A percentile compares a stretch with the other conserved stretches of the same genome.
Conservation (phyloP, 1,140 invertebrate genomes). For the Drosophila virilis region DNA sequence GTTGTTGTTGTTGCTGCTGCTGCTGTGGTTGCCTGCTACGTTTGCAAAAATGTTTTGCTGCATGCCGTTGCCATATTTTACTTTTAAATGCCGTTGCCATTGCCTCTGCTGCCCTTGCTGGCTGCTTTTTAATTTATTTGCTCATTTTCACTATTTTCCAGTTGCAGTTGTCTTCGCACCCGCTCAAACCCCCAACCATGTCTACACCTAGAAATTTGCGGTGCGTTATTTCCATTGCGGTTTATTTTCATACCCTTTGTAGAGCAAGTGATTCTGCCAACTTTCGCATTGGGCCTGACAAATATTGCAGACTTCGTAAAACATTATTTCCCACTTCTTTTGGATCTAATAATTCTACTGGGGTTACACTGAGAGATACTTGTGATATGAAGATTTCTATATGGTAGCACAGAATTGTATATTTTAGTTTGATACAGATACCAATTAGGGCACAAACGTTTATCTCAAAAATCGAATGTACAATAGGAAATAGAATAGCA, state of each 20-base stretch:
- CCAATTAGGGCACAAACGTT: no score
- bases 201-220: conserved; percentile 29
- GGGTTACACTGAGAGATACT: no score
- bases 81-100: conserved; percentile 75
- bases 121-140: conserved; percentile 76
- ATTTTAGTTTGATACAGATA: no score
- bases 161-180: conserved; percentile 46
- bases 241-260: conserved; percentile 34
- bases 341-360: background rate
- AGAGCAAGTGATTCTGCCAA: background rate
- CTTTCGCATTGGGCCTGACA: background rate
- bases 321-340: no score
- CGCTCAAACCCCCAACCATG: background rate
- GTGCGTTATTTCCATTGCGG: conserved; percentile 45
- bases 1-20: conserved; percentile 15
- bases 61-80: conserved; percentile 76
- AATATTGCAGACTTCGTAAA: background rate
- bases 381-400: no score
- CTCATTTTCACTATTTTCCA: conserved; percentile 76
- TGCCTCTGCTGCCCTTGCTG: conserved; percentile 30
- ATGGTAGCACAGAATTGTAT: no score
- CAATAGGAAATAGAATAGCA: no score
- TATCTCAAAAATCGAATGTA: no score
- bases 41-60: conserved; percentile 78
- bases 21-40: conserved; percentile 57